phyloP scores from a whole-genome alignment of 2,113 vertebrate species.

The Isichthys henryi region DNA sequence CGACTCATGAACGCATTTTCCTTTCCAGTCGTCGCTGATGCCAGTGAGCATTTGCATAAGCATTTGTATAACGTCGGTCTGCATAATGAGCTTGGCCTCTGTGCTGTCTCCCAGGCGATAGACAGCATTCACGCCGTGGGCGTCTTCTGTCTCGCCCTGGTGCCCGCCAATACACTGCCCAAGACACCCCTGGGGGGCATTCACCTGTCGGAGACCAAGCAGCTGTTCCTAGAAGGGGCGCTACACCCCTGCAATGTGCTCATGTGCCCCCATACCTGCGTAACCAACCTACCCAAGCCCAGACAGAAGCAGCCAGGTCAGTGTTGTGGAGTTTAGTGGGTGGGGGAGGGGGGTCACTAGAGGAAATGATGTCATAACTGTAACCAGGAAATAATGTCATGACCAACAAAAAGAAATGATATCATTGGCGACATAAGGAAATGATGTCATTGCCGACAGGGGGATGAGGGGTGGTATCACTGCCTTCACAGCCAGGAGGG shows the following conservation, averaged over 20 bases:
- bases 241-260: constrained; percentile 96
- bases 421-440: neutral
- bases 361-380: neutral
- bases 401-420: neutral
- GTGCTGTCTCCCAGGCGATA: constrained; percentile 69
- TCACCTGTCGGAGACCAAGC: constrained; percentile 96
- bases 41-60: neutral
- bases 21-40: neutral
- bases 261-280: constrained; percentile 98
- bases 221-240: constrained; percentile 94
- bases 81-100: neutral
- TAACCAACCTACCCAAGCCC: constrained; percentile 95
- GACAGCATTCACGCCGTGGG: constrained; percentile 97
- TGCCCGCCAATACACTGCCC: constrained; percentile 95
- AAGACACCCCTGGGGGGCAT: constrained; percentile 96
- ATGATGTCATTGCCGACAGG: neutral
- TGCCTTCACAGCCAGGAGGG: neutral
- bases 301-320: constrained; percentile 96
- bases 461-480: neutral
- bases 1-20: neutral
- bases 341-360: neutral
- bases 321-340: constrained; percentile 8
- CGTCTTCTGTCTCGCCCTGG: constrained; percentile 90
- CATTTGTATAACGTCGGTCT: neutral
- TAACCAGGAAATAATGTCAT: neutral